These are phyloP conservation scores for Trisateles emortualis DNA, from an alignment of 2,888 invertebrate genomes.

Conservation along the genomic window DNA sequence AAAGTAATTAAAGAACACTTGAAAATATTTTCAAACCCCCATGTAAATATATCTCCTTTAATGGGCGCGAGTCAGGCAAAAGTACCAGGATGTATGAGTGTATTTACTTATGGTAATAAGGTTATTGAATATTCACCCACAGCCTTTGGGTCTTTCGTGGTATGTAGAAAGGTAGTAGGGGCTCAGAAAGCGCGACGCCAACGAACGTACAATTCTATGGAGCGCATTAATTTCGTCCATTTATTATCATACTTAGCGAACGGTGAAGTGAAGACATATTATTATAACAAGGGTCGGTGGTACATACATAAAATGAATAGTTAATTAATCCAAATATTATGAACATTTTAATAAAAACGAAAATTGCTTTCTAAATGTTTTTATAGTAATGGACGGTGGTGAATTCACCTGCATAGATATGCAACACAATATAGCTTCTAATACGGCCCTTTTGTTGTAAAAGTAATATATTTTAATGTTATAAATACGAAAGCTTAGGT, in stretches of 20 bases:
- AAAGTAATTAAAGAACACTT: conserved; percentile 21
- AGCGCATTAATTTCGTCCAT: conserved; percentile 29
- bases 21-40: conserved; percentile 17
- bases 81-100: conserved; percentile 39
- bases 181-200: background rate
- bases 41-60: background rate
- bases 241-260: background rate
- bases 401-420: no score
- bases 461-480: no score
- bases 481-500: no score
- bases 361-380: background rate
- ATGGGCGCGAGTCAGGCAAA: background rate
- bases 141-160: background rate
- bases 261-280: background rate
- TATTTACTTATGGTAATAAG: conserved; percentile 63
- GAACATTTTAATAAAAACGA: background rate
- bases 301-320: background rate
- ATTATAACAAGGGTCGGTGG: background rate
- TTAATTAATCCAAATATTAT: background rate
- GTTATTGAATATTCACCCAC: conserved; percentile 59
- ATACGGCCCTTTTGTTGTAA: no score
- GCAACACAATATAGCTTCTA: no score
- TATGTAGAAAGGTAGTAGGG: background rate
- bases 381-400: background rate
- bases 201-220: conserved; percentile 31